Evolutionary conservation across 2,888 invertebrate species (phyloP), one percentile per base, ranked within the genome.

Genomic region (Oligia latruncula): DNA sequence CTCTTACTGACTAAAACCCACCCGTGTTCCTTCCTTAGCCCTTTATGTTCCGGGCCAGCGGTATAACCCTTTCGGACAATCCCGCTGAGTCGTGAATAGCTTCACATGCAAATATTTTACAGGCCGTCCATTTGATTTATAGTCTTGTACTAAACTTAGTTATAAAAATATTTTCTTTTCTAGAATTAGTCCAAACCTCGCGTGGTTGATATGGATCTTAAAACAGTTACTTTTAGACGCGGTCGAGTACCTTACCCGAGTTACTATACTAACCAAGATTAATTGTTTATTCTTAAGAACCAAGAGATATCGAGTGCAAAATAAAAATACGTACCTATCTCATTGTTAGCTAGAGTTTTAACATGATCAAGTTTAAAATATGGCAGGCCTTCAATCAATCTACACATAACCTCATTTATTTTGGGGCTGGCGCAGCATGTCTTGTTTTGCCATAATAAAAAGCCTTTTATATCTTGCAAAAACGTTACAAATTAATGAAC

Each of bases 121-220:
- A 46, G 3, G 4, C 49, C 0, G 20, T 29, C 6, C 13, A 6
- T 29, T 20, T 20, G 11, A 70, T 49, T 49, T 49, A 29, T 49
- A 29, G 6, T 29, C 20, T 3, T 6, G 13, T 49, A 29, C 70
- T 49, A 29, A 29, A 68, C 23, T 40, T 40, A 20, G n/a, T 62
- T 35, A 52, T 15, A 49, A 17, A 49, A 20, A 73, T 75, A 49
- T 62, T 11, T n/a, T 62, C 1, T 20, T 40, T 74, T 74, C 5
- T n/a, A 29, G 13, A 43, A 23, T 43, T 29, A n/a, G 29, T 35
- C 5, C 11, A 23, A 35, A 35, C 23, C 8, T 75, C 17, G 65
- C 65, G 35, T 75, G 65, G 46, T 23, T 55, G 65, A 55, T 65
- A 35, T 17, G 9, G 5, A 77, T 77, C 43, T 6, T 62, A 17